phyloP scores from a whole-genome alignment of 2,113 vertebrate genomes.

The Cyphomyrus plagiostoma region DNA sequence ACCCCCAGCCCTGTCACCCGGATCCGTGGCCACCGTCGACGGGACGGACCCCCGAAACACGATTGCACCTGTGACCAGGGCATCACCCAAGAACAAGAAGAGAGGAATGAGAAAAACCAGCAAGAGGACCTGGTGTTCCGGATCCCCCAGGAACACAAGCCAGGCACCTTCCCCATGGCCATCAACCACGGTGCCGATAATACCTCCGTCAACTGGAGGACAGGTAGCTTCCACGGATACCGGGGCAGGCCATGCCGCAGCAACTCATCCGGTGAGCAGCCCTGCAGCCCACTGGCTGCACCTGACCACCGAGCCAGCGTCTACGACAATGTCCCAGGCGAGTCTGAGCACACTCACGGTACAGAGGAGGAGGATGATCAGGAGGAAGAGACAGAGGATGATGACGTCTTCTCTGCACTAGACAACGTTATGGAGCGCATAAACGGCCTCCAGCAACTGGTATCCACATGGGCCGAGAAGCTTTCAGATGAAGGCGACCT shows the following conservation, averaged over 20 bases:
- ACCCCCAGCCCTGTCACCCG: conserved; percentile 48
- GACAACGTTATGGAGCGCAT: conserved; percentile 73
- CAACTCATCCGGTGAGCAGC: conserved; percentile 33
- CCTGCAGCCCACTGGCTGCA: conserved; percentile 25
- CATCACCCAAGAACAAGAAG: conserved; percentile 41
- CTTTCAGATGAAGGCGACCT: conserved; percentile 62
- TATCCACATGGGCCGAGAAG: conserved; percentile 69
- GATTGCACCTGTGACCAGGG: conserved; percentile 9
- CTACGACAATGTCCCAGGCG: conserved; percentile 75
- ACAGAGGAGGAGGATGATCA: conserved; percentile 13
- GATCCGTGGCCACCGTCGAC: conserved; percentile 29
- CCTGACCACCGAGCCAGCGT: conserved; percentile 64
- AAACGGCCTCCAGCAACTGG: conserved; percentile 65
- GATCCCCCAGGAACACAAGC: conserved; percentile 72
- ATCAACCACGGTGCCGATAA: conserved; percentile 57
- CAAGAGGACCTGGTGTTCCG: conserved; percentile 60
- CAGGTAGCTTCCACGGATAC: conserved; percentile 75
- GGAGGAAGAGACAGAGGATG: conserved; percentile 34
- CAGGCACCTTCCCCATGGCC: conserved; percentile 75
- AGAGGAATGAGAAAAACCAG: conserved; percentile 42
- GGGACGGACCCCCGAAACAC: conserved; percentile 17
- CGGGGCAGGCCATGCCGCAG: conserved; percentile 41
- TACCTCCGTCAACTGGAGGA: conserved; percentile 71
- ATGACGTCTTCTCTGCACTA: conserved; percentile 73
- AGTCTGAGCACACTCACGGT: conserved; percentile 15